Percentiles rank a stretch among this genome's conserved stretches.
These are phyloP conservation scores for Zoanthus solanderi DNA, from an alignment of 92 coral and sea anemone species.

Conservation along the genomic window DNA sequence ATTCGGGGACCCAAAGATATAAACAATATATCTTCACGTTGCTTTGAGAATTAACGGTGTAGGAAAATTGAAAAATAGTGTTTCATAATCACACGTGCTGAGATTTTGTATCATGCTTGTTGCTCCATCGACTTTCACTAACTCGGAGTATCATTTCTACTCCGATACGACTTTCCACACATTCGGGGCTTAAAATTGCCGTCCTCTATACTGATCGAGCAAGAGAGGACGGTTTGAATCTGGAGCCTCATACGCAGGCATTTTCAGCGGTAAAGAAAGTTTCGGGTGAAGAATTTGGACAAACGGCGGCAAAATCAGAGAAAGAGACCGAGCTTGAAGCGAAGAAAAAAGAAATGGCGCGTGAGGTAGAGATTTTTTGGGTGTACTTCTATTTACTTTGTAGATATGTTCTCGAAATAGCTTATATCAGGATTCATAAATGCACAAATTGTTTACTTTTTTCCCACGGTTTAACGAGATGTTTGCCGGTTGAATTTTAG, in stretches of 20 bases:
- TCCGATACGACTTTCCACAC: conserved; percentile 42
- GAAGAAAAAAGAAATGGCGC: conserved; percentile 39
- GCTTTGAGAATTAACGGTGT: background rate
- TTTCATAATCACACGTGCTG: conserved; percentile 1
- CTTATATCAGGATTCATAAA: background rate
- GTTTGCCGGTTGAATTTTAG: conserved; percentile 35
- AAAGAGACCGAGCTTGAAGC: conserved; percentile 6
- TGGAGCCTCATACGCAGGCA: conserved; percentile 42
- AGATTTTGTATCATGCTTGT: conserved; percentile 30
- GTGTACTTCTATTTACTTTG: background rate
- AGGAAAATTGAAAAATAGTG: background rate
- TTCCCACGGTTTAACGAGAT: background rate
- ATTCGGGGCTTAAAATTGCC: conserved; percentile 45
- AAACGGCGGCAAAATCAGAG: conserved; percentile 30
- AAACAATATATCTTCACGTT: background rate
- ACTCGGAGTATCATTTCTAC: conserved; percentile 50
- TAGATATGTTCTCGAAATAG: background rate
- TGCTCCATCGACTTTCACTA: conserved; percentile 28
- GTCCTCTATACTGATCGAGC: conserved; percentile 27
- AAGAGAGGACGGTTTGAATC: conserved; percentile 33
- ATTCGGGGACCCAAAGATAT: background rate
- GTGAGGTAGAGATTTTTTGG: conserved; percentile 19
- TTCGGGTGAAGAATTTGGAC: background rate
- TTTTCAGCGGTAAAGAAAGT: background rate
- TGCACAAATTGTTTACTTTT: background rate